phyloP scores from a whole-genome alignment of 37 sponge, comb jelly and placozoan species.

The Bolinopsis microptera region DNA sequence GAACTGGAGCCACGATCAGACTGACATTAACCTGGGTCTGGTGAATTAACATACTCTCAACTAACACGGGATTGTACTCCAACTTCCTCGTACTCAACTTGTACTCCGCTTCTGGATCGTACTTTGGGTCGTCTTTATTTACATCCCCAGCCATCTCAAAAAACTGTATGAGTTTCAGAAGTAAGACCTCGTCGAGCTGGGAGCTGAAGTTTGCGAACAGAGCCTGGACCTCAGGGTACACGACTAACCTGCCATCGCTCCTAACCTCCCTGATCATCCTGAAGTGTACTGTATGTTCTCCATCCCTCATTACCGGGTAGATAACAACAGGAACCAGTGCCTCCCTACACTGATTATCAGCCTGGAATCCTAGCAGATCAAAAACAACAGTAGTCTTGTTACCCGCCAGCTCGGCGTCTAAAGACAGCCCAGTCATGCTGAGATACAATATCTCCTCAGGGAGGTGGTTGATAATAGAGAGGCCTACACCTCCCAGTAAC shows the following conservation, averaged over 20 bases:
- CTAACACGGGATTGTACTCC: constrained; percentile 4
- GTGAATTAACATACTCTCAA: not conserved
- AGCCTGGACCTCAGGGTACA: constrained; percentile 23
- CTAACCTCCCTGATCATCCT: not conserved
- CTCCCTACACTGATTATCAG: constrained; percentile 35
- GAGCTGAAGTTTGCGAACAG: not conserved
- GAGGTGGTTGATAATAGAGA: constrained; percentile 31
- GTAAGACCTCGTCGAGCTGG: constrained; percentile 21
- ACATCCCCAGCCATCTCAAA: not conserved
- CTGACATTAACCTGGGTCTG: constrained; percentile 35
- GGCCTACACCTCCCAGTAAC: not conserved
- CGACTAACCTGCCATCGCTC: not conserved
- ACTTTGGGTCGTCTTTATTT: not conserved
- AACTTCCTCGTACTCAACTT: not conserved
- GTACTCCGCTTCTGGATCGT: not conserved
- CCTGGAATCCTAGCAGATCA: not conserved
- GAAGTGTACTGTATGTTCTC: not conserved
- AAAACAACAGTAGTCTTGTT: not conserved
- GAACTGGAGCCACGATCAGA: constrained; percentile 17
- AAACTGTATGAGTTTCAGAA: constrained; percentile 23
- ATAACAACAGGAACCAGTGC: constrained; percentile 24
- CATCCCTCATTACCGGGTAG: not conserved
- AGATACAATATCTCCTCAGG: constrained; percentile 41
- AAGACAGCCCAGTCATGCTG: not conserved
- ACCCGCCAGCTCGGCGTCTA: not conserved